A percentile compares a stretch with the other conserved stretches of the same genome.
phyloP scores from a whole-genome alignment of 1,140 invertebrate species.

The Muscidifurax raptorellus region DNA sequence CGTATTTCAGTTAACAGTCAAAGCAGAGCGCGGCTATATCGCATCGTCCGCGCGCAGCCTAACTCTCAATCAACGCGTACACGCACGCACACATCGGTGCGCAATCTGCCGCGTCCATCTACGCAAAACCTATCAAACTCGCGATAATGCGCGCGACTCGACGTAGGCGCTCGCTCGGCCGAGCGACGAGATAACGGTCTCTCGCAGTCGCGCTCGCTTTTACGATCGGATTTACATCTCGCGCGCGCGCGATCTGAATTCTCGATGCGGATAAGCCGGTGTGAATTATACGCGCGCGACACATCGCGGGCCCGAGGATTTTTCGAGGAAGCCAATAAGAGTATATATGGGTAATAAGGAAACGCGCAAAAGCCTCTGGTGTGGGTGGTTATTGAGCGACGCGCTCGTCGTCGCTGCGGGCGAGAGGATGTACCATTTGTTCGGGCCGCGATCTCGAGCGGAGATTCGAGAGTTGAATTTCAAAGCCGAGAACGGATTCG shows the following conservation, averaged over 20 bases:
- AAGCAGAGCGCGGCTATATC: not conserved
- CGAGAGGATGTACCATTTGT: not conserved
- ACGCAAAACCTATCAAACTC: not conserved
- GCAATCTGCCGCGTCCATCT: slow-evolving; percentile 19
- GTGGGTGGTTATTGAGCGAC: not conserved
- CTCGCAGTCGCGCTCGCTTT: not conserved
- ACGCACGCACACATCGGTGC: not conserved
- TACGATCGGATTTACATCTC: slow-evolving; percentile 42
- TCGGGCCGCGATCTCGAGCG: not conserved
- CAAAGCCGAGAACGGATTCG: not conserved
- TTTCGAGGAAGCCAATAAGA: not conserved
- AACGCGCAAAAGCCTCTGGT: not conserved
- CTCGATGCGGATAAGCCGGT: slow-evolving; percentile 31
- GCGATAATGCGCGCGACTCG: not conserved
- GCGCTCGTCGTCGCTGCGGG: not conserved
- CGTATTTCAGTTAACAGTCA: not conserved
- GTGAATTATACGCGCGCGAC: not conserved
- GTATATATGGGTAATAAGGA: not conserved
- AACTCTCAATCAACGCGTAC: slow-evolving; percentile 25
- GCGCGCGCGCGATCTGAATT: slow-evolving; percentile 33
- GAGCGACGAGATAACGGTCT: slow-evolving; percentile 27
- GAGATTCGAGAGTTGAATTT: slow-evolving; percentile 1
- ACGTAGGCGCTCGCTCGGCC: not conserved
- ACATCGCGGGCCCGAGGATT: not conserved
- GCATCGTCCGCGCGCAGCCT: not conserved